Evolutionary conservation across 2,888 invertebrate genomes (phyloP), one percentile per base, ranked within the genome.

Genomic region (Trypoxylon attenuatum): DNA sequence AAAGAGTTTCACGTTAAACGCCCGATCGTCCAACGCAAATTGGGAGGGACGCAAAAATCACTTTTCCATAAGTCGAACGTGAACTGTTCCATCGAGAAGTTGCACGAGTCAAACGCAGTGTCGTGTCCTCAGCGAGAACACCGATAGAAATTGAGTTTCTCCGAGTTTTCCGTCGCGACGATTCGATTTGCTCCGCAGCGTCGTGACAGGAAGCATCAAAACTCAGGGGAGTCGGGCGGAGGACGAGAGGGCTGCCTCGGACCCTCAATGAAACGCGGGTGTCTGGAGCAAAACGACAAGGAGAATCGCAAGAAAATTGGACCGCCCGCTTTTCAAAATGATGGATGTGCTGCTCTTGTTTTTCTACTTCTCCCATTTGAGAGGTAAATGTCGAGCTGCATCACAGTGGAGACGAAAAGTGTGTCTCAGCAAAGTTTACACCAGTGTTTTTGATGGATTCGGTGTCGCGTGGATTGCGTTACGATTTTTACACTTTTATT

Each of bases 91-190:
- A 19, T 49, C 18, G 52, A 27, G 45, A 67, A 62, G 50, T 25
- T 16, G 58, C 41, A 56, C 47, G 64, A 56, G 64, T 69, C 64
- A 59, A 64, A 54, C 49, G 57, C 57, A 60, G 63, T 19, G 15
- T 16, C 46, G 56, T 47, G 57, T 55, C 64, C 56, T 56, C 53
- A 49, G 25, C 50, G 50, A 56, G 23, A 47, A 55, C 45, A 15
- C 29, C 27, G 54, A 55, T 65, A 51, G 61, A 67, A 75, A 73
- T 73, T 67, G 67, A 74, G 61, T 73, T 73, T 61, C n/a, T 52
- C 55, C 54, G 58, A 67, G 71, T 67, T 73, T 63, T 53, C 56
- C 58, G 41, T 51, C 61, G 58, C 56, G 63, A 46, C 61, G 57
- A 67, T 74, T 73, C 61, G 71, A 73, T 75, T 71, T 60, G 71